These are phyloP conservation scores for Brachypodius melanocephalos DNA, from an alignment of 2,113 vertebrate genomes.

Conservation along the genomic window DNA sequence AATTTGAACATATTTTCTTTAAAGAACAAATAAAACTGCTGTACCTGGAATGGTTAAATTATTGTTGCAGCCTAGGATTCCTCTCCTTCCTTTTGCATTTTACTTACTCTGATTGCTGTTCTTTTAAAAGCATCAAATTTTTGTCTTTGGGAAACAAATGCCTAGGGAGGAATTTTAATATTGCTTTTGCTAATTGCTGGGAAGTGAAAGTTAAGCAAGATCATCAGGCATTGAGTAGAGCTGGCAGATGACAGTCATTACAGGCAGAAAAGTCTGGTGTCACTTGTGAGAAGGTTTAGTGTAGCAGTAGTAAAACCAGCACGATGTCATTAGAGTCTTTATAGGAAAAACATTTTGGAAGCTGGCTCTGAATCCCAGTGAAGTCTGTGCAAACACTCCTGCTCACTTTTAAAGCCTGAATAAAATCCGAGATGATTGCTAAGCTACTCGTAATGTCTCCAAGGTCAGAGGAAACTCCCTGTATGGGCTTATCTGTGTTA, in stretches of 20 bases:
- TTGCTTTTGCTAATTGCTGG: background rate
- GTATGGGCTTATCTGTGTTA: background rate
- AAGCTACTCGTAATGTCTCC: background rate
- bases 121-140: background rate
- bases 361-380: background rate
- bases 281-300: background rate
- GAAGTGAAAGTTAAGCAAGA: conserved; percentile 4
- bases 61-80: background rate
- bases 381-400: conserved; percentile 27
- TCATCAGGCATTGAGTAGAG: background rate
- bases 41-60: background rate
- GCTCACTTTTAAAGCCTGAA: conserved; percentile 2
- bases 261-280: background rate
- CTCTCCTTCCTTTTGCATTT: background rate
- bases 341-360: background rate
- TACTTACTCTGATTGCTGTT: background rate
- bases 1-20: background rate
- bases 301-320: background rate
- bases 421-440: conserved; percentile 10
- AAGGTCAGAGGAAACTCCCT: background rate
- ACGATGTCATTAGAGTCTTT: conserved; percentile 20
- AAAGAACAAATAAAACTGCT: background rate
- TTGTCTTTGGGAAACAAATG: background rate
- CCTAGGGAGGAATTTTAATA: background rate
- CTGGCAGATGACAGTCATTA: background rate